Conservation (phyloP, 92 coral and sea anemone genomes). For the Palythoa grandis region DNA sequence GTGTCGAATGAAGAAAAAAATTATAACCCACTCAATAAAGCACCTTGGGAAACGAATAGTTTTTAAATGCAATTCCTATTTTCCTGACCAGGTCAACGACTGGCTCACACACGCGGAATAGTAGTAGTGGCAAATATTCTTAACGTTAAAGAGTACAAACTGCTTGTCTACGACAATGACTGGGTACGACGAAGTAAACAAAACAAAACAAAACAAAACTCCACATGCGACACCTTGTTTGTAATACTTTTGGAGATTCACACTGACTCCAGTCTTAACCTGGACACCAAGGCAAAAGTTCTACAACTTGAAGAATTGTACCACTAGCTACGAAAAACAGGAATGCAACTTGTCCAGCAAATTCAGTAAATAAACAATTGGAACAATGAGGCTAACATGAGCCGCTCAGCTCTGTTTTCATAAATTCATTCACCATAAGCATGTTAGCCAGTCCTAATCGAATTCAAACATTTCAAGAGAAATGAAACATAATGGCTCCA, state of each 20-base stretch:
- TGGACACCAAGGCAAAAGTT: background rate
- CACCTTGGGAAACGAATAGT: background rate
- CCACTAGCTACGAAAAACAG: conserved; percentile 6
- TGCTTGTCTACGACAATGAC: conserved; percentile 27
- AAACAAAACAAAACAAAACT: background rate
- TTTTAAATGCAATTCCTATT: background rate
- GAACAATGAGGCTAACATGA: background rate
- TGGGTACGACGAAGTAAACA: conserved; percentile 13
- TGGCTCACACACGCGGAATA: background rate
- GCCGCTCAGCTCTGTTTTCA: too few species aligned
- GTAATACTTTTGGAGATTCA: background rate
- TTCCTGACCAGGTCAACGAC: background rate
- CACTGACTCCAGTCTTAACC: background rate
- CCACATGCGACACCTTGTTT: background rate
- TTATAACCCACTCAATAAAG: background rate
- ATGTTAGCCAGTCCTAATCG: background rate
- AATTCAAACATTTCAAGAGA: conserved; percentile 30
- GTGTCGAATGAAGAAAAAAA: background rate
- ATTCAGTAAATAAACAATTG: conserved; percentile 11
- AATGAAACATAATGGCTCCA: conserved; percentile 28
- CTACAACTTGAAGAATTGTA: background rate
- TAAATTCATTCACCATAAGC: background rate
- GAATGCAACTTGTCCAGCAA: conserved; percentile 13
- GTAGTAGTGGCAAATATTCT: background rate
- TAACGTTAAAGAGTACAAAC: background rate